A percentile compares a stretch with the other conserved stretches of the same genome.
These are phyloP conservation scores for Megatriorchis doriae DNA, from an alignment of 2,113 vertebrate species.

Conservation along the genomic window DNA sequence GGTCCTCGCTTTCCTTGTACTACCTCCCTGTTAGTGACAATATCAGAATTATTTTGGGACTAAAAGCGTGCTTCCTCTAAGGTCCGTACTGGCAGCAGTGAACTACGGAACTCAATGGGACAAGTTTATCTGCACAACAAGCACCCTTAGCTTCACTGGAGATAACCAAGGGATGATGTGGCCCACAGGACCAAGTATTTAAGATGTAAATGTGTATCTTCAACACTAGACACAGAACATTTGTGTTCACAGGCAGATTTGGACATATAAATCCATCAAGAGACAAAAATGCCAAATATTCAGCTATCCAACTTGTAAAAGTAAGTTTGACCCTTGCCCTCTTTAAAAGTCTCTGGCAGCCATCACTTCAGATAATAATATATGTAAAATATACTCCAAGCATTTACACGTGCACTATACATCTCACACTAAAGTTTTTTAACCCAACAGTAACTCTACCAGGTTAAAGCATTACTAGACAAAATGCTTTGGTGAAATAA, in stretches of 20 bases:
- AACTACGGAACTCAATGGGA: not conserved
- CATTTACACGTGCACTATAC: not conserved
- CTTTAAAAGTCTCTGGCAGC: not conserved
- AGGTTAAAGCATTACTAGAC: not conserved
- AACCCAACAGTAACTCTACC: not conserved
- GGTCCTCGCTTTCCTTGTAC: not conserved
- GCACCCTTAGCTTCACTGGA: not conserved
- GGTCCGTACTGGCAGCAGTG: not conserved
- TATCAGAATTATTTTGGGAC: not conserved
- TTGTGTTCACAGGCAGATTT: not conserved
- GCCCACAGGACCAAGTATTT: not conserved
- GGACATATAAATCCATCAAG: not conserved
- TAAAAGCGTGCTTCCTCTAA: not conserved
- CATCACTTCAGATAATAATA: not conserved
- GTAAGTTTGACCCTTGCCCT: not conserved
- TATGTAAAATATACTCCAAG: not conserved
- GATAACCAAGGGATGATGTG: not conserved
- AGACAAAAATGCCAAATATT: not conserved
- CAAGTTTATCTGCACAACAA: not conserved
- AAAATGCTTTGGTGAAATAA: not conserved
- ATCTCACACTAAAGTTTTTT: not conserved
- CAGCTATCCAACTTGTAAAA: not conserved
- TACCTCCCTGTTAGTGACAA: not conserved
- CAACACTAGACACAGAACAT: not conserved
- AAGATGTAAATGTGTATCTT: not conserved